phyloP scores from a whole-genome alignment of 2,888 invertebrate species.

The Smittia aterrima region DNA sequence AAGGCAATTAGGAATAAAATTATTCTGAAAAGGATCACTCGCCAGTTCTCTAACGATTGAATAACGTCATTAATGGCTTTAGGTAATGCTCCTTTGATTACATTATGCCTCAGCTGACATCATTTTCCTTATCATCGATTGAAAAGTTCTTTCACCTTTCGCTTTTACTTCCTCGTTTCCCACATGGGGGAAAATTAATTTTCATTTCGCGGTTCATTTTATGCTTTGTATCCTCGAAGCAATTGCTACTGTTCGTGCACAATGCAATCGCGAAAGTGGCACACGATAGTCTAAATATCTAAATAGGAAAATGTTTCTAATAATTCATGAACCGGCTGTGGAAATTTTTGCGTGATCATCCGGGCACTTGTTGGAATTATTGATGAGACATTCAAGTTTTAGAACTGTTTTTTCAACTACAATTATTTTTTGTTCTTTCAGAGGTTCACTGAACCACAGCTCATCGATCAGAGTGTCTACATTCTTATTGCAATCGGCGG shows the following conservation, averaged over 20 bases:
- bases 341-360: background rate
- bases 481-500: constrained; percentile 67
- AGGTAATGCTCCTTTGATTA: background rate
- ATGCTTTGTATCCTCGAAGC: background rate
- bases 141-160: constrained; percentile 32
- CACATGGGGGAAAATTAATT: constrained; percentile 7
- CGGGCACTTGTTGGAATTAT: background rate
- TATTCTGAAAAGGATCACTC: no score
- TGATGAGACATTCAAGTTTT: background rate
- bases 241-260: no score
- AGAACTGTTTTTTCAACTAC: no score
- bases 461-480: constrained; percentile 67
- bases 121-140: constrained; percentile 19
- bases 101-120: background rate
- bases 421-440: no score
- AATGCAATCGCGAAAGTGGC: background rate
- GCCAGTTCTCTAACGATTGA: background rate
- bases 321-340: background rate
- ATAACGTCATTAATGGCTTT: background rate
- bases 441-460: constrained; percentile 61
- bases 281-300: background rate
- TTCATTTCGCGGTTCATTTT: constrained; percentile 27
- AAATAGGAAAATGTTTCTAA: background rate
- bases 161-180: background rate
- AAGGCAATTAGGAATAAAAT: background rate